A percentile compares a stretch with the other conserved stretches of the same genome.
phyloP scores from a whole-genome alignment of 2,888 invertebrate genomes.

The Amphipoea oculea region DNA sequence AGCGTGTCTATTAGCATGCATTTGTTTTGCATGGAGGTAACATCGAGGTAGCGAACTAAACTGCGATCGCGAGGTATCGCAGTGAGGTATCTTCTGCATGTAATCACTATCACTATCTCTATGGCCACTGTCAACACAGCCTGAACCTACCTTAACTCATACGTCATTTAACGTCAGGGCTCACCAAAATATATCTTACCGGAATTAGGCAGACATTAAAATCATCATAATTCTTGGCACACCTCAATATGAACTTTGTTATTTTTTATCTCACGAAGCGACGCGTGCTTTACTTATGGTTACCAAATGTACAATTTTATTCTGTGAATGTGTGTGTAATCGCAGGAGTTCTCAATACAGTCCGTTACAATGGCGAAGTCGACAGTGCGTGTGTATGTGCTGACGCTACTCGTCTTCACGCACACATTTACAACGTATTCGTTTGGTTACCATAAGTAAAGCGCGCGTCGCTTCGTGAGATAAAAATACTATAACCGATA shows the following conservation, averaged over 20 bases:
- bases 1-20: too few species aligned
- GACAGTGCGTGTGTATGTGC: background rate
- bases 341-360: background rate
- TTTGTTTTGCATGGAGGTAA: too few species aligned
- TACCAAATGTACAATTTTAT: background rate
- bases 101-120: background rate
- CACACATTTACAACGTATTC: background rate
- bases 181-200: slow-evolving; percentile 21
- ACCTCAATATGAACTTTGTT: background rate
- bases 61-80: too few species aligned
- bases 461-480: background rate
- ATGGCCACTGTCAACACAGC: background rate
- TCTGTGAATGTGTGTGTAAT: background rate
- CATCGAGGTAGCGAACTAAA: too few species aligned
- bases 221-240: background rate
- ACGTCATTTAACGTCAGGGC: slow-evolving; percentile 2
- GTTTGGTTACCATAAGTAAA: background rate
- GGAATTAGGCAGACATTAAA: slow-evolving; percentile 15
- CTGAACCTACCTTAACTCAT: slow-evolving; percentile 8
- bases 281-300: background rate
- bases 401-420: background rate
- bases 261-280: background rate
- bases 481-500: background rate
- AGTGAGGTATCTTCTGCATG: too few species aligned
- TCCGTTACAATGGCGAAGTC: background rate